These are phyloP conservation scores for Marisa cornuarietis DNA, from an alignment of 1,140 invertebrate species.

Conservation along the genomic window DNA sequence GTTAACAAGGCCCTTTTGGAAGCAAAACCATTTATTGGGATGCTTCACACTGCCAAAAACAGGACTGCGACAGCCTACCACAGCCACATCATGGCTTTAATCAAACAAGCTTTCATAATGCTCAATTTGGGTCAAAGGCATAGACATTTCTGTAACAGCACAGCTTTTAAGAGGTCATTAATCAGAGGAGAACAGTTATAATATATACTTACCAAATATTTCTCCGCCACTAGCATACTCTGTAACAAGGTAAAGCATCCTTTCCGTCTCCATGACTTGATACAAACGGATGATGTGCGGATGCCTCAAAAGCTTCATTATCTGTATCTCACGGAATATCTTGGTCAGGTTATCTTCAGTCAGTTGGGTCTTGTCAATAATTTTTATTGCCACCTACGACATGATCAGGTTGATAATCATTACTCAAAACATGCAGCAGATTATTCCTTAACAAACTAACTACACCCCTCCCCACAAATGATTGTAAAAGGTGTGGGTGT, in stretches of 20 bases:
- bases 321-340: conserved; percentile 92
- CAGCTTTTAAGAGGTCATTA: neutral
- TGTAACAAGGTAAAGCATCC: conserved; percentile 65
- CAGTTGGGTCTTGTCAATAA: conserved; percentile 98
- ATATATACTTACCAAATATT: conserved; percentile 61
- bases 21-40: no score
- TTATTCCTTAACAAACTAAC: no score
- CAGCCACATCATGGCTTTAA: no score
- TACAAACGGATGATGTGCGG: conserved; percentile 61
- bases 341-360: conserved; percentile 97
- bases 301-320: conserved; percentile 92
- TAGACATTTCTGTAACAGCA: neutral
- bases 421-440: no score
- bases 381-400: conserved; percentile 68
- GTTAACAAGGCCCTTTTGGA: no score
- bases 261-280: conserved; percentile 65
- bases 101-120: no score
- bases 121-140: no score
- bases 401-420: neutral
- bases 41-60: no score
- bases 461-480: no score
- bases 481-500: no score
- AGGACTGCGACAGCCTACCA: no score
- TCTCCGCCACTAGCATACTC: conserved; percentile 66
- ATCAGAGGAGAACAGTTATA: neutral